These are phyloP conservation scores for Willisornis vidua DNA, from an alignment of 2,113 vertebrate genomes.

Conservation along the genomic window DNA sequence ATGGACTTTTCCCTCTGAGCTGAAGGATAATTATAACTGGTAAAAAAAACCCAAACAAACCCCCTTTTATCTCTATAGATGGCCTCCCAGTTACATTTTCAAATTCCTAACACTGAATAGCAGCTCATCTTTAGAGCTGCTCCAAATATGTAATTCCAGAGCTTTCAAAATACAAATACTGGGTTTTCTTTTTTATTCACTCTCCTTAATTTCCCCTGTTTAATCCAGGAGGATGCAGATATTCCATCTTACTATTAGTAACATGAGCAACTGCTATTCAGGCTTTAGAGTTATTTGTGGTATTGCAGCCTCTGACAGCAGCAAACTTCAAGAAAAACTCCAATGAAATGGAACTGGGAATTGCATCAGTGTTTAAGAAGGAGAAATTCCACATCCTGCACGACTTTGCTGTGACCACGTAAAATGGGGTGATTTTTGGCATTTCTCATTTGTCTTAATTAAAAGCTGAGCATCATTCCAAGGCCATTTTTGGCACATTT, in stretches of 20 bases:
- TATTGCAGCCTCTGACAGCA: background rate
- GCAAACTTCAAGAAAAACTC: background rate
- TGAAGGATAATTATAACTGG: background rate
- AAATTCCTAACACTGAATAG: background rate
- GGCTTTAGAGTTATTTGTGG: background rate
- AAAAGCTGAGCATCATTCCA: background rate
- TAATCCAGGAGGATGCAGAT: background rate
- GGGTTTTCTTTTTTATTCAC: background rate
- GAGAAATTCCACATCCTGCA: background rate
- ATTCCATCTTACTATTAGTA: background rate
- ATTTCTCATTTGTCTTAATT: constrained; percentile 33
- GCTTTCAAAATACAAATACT: background rate
- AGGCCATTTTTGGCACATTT: background rate
- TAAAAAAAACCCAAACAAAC: background rate
- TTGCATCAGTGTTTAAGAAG: background rate
- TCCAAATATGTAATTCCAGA: background rate
- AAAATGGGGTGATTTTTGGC: background rate
- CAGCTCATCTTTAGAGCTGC: background rate
- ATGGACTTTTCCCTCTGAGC: background rate
- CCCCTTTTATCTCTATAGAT: background rate
- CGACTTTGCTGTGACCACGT: background rate
- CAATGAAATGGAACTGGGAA: background rate
- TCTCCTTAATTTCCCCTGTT: background rate
- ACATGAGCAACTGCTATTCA: background rate
- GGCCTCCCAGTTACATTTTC: background rate